phyloP scores from a whole-genome alignment of 2,113 vertebrate species.

The Corythornis cristatus region DNA sequence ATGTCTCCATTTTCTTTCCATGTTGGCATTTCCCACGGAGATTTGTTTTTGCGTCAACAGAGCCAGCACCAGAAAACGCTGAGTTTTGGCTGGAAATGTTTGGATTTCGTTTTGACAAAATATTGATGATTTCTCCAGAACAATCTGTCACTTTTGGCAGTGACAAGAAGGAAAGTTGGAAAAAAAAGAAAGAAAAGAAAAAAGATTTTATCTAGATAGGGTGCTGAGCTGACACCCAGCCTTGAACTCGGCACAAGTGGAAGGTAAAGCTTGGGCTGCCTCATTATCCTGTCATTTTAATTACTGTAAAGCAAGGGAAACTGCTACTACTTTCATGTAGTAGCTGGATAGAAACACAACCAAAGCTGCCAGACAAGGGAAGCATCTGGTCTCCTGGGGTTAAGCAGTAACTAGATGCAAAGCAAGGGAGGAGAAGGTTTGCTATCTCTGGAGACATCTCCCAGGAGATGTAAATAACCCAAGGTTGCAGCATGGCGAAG shows the following conservation, averaged over 20 bases:
- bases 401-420: neutral
- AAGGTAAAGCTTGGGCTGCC: neutral
- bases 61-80: constrained; percentile 10
- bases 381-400: neutral
- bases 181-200: neutral
- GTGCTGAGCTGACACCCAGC: constrained; percentile 28
- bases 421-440: neutral
- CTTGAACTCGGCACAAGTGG: neutral
- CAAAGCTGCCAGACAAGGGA: neutral
- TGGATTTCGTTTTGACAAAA: constrained; percentile 45
- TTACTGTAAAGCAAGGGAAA: neutral
- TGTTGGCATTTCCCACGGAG: constrained; percentile 45
- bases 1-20: neutral
- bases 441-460: neutral
- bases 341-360: neutral
- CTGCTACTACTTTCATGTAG: neutral
- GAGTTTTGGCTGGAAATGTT: constrained; percentile 51
- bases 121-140: neutral
- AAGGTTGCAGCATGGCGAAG: accelerated
- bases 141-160: constrained; percentile 26
- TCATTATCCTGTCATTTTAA: constrained; percentile 20
- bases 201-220: neutral
- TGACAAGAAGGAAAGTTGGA: neutral
- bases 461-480: neutral
- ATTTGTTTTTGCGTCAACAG: constrained; percentile 9